Evolutionary conservation across 2,888 invertebrate genomes (phyloP).

Genomic region (Paralinhomoeus sp.): DNA sequence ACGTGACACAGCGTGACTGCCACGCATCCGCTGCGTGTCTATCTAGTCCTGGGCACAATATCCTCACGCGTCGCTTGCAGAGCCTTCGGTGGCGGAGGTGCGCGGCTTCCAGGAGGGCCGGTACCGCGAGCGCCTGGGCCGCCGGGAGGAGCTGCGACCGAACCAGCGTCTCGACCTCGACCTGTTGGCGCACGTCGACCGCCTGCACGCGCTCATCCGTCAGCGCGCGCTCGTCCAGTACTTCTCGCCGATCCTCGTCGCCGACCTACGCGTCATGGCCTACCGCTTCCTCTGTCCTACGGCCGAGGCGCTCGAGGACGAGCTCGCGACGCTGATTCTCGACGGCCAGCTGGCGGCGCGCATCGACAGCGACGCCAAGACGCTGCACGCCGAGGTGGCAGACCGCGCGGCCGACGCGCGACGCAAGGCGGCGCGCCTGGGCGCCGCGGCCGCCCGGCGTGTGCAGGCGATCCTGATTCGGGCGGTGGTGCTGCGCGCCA

Average conservation of each 20-base stretch:
- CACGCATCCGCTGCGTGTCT: no score
- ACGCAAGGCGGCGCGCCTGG: constrained; percentile 67
- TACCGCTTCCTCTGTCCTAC: constrained; percentile 79
- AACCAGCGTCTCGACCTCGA: constrained; percentile 75
- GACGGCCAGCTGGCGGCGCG: constrained; percentile 87
- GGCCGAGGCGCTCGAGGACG: constrained; percentile 59
- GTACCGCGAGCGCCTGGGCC: constrained; percentile 35
- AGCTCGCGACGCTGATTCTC: constrained; percentile 80
- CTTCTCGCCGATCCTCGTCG: constrained; percentile 74
- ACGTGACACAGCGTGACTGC: no score
- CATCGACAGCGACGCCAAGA: constrained; percentile 89
- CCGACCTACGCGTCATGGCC: constrained; percentile 89
- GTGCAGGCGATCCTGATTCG: constrained; percentile 54
- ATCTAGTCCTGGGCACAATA: no score
- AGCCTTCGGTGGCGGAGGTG: no score
- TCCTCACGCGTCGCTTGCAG: no score
- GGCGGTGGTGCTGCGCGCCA: constrained; percentile 75
- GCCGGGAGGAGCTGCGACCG: constrained; percentile 8
- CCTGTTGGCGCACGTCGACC: constrained; percentile 75
- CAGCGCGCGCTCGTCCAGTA: constrained; percentile 48
- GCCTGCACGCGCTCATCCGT: constrained; percentile 75
- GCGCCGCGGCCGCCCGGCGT: constrained; percentile 69
- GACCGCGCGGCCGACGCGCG: constrained; percentile 86
- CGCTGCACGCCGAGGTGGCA: constrained; percentile 80
- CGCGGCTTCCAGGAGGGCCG: constrained; percentile 71